Evolutionary conservation across 2,888 invertebrate species (phyloP).

Genomic region (Lithophane leautieri): DNA sequence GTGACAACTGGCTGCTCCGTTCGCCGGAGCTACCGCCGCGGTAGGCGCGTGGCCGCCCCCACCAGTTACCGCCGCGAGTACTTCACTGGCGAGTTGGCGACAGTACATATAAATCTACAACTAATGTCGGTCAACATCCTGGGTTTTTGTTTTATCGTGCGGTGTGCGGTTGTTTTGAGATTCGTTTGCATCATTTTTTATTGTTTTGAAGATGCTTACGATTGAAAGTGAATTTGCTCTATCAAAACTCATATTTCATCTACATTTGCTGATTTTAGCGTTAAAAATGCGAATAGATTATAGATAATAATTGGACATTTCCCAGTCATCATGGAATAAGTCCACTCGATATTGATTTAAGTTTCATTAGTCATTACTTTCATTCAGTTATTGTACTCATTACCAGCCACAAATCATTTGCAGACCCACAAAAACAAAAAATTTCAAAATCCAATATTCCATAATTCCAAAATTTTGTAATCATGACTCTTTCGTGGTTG

Average conservation of each 20-base stretch:
- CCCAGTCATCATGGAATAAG: conserved; percentile 20
- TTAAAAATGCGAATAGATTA: not conserved
- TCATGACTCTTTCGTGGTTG: conserved; percentile 38
- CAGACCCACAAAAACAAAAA: too few relatives aligned
- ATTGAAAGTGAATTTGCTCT: conserved; percentile 4
- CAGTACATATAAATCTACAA: conserved; percentile 68
- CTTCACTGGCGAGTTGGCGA: conserved; percentile 57
- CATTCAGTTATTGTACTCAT: conserved; percentile 9
- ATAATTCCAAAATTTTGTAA: not conserved
- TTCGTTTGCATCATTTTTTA: conserved; percentile 47
- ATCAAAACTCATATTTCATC: not conserved
- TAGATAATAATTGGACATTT: conserved; percentile 18
- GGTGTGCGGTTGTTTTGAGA: conserved; percentile 56
- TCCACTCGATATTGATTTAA: conserved; percentile 4
- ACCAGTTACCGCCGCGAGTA: conserved; percentile 58
- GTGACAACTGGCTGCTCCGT: conserved; percentile 82
- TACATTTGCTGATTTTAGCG: not conserved
- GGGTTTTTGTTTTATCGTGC: conserved; percentile 67
- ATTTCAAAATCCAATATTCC: too few relatives aligned
- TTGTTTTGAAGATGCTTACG: conserved; percentile 21
- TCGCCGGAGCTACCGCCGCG: conserved; percentile 62
- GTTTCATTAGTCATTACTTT: conserved; percentile 15
- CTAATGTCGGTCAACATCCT: conserved; percentile 72
- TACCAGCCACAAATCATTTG: not conserved
- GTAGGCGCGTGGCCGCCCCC: conserved; percentile 77